Conservation (phyloP, 2,113 vertebrate species). For the Sapajus apella region DNA sequence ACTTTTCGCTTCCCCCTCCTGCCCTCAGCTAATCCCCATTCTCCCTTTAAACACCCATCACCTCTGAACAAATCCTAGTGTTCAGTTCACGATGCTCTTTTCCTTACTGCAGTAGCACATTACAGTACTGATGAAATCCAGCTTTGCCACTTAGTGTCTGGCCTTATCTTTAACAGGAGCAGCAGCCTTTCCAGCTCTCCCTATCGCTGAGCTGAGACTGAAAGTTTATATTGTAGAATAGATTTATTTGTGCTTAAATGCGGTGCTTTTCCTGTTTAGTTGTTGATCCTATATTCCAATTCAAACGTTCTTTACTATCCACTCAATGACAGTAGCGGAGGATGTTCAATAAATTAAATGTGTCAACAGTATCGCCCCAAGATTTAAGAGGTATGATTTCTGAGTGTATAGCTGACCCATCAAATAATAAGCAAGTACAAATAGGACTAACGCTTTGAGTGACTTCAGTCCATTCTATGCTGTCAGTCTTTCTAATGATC, state of each 20-base stretch:
- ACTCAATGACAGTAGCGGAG: neutral
- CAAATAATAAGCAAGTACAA: neutral
- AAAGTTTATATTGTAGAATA: neutral
- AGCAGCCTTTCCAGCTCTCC: neutral
- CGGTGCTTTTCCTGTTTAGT: neutral
- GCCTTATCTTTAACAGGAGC: neutral
- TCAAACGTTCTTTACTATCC: neutral
- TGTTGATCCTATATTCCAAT: neutral
- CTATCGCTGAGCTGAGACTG: neutral
- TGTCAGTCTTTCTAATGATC: neutral
- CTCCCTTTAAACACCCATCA: neutral
- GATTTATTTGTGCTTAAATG: neutral
- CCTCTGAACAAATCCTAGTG: too few relatives aligned
- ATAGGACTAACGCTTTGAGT: neutral
- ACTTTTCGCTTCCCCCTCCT: neutral
- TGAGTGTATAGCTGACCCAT: neutral
- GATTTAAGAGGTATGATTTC: neutral
- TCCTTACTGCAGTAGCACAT: too few relatives aligned
- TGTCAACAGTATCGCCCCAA: neutral
- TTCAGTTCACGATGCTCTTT: neutral
- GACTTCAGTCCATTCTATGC: neutral
- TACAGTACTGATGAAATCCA: neutral
- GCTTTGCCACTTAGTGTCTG: neutral
- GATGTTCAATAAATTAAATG: neutral
- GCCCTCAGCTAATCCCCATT: accelerated